phyloP scores from a whole-genome alignment of 2,113 vertebrate genomes.

The Leiothrix lutea region DNA sequence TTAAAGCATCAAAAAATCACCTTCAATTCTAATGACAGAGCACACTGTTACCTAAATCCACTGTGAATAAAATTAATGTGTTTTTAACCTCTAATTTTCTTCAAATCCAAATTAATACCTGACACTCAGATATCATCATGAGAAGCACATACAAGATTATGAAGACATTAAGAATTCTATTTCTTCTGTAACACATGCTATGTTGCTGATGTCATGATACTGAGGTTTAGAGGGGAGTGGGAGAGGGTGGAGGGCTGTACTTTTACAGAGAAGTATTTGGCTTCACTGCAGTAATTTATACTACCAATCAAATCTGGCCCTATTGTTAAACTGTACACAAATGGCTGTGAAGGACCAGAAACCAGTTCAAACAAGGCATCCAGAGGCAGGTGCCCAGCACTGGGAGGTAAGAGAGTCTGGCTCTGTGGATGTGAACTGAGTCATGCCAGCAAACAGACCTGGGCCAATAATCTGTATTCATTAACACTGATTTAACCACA shows the following conservation, averaged over 20 bases:
- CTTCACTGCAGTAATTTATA: not conserved
- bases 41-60: not conserved
- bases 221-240: not conserved
- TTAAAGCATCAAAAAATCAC: not conserved
- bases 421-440: not conserved
- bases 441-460: not conserved
- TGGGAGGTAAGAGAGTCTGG: not conserved
- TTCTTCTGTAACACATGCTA: not conserved
- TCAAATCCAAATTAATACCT: not conserved
- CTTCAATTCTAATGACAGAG: not conserved
- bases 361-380: not conserved
- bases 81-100: not conserved
- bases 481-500: not conserved
- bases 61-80: not conserved
- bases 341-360: not conserved
- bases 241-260: not conserved
- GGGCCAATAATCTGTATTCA: not conserved
- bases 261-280: not conserved
- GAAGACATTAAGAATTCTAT: not conserved
- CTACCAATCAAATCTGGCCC: not conserved
- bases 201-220: not conserved
- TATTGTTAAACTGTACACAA: not conserved
- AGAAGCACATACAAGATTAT: not conserved
- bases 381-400: not conserved
- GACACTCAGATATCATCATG: not conserved